phyloP scores from a whole-genome alignment of 2,113 vertebrate species.

The Paracanthobrama guichenoti region DNA sequence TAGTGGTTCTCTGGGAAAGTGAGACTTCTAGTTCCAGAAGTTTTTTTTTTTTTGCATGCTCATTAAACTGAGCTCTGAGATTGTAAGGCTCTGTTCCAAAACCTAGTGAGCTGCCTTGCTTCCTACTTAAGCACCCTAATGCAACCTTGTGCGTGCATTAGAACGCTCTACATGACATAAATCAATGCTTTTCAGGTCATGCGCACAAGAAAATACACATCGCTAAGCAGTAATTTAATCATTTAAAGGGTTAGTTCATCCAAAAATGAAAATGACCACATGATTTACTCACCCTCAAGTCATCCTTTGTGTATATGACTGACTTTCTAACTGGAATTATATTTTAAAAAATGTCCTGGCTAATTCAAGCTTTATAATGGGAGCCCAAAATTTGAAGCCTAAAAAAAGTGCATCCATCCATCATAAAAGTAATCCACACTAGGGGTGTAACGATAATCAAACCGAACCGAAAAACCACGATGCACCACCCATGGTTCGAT shows the following conservation, averaged over 20 bases:
- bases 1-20: slow-evolving; percentile 2
- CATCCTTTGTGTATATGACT: too few relatives aligned
- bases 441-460: too few relatives aligned
- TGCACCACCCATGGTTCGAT: too few relatives aligned
- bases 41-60: neutral
- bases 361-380: too few relatives aligned
- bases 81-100: neutral
- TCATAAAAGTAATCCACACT: too few relatives aligned
- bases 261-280: too few relatives aligned
- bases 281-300: too few relatives aligned
- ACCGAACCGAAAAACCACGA: too few relatives aligned
- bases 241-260: neutral
- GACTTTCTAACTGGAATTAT: too few relatives aligned
- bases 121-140: neutral
- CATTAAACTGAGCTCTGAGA: neutral
- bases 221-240: neutral
- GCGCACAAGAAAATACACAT: neutral
- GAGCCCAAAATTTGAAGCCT: too few relatives aligned
- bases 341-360: too few relatives aligned
- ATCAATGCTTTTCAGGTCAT: neutral
- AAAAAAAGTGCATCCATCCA: too few relatives aligned
- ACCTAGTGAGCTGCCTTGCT: neutral
- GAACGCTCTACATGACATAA: neutral
- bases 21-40: neutral
- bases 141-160: neutral